These are phyloP conservation scores for Triplophysa dalaica DNA, from an alignment of 2,113 vertebrate genomes.

Conservation along the genomic window DNA sequence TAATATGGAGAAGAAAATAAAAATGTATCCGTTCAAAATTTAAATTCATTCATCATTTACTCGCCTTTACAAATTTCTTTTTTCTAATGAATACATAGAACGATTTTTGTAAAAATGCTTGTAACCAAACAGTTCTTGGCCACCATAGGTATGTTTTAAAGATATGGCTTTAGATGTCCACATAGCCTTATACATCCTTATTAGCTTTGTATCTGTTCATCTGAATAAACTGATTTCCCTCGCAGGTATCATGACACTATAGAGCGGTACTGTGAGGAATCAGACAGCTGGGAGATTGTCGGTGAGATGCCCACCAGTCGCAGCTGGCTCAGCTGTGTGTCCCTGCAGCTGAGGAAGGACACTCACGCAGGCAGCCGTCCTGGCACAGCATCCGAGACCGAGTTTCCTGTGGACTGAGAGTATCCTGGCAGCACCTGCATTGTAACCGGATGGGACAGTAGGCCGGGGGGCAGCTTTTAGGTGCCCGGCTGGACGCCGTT, in stretches of 20 bases:
- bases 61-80: no score
- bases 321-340: slow-evolving; percentile 81
- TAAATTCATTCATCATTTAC: no score
- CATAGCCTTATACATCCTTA: no score
- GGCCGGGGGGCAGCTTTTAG: slow-evolving; percentile 12
- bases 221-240: neutral
- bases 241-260: slow-evolving; percentile 81
- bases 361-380: slow-evolving; percentile 53
- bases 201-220: neutral
- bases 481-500: neutral
- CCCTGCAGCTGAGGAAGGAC: slow-evolving; percentile 75
- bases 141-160: no score
- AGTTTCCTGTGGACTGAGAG: slow-evolving; percentile 61
- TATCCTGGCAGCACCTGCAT: neutral
- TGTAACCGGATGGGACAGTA: neutral
- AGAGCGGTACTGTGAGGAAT: slow-evolving; percentile 76
- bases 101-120: no score
- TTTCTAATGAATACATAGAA: neutral
- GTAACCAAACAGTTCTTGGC: no score
- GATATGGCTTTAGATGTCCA: no score
- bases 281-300: slow-evolving; percentile 76
- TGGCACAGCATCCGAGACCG: slow-evolving; percentile 50
- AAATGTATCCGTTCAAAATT: no score
- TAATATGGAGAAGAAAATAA: no score
- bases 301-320: slow-evolving; percentile 81